Conservation (phyloP, 2,797 vertebrate genomes). For the Pristis pectinata region DNA sequence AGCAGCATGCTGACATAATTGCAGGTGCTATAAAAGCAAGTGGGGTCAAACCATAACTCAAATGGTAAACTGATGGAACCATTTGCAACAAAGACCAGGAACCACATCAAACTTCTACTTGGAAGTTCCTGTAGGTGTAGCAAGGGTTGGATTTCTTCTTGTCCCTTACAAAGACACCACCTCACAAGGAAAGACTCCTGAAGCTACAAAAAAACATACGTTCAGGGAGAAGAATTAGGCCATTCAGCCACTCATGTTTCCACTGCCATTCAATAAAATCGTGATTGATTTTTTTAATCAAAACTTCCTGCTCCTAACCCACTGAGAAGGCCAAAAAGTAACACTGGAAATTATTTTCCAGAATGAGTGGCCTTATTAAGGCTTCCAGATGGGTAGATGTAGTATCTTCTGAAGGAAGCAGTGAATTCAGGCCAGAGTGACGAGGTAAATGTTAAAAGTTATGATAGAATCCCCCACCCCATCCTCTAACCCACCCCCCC, state of each 20-base stretch:
- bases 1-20: background rate
- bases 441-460: background rate
- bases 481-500: too few relatives aligned
- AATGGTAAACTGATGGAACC: background rate
- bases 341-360: background rate
- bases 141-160: background rate
- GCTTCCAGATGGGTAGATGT: background rate
- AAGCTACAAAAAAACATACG: too few relatives aligned
- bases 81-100: background rate
- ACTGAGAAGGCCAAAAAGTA: background rate
- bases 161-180: too few relatives aligned
- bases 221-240: too few relatives aligned
- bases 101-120: background rate
- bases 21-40: background rate
- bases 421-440: background rate
- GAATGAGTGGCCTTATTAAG: background rate
- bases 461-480: background rate
- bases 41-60: background rate
- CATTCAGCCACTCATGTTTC: too few relatives aligned
- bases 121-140: background rate
- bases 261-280: too few relatives aligned
- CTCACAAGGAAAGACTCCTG: background rate
- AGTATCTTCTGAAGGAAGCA: too few relatives aligned
- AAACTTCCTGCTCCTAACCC: background rate
- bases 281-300: too few relatives aligned